Evolutionary conservation across 1,140 invertebrate species (phyloP).

Genomic region (Calephelis nemesis): DNA sequence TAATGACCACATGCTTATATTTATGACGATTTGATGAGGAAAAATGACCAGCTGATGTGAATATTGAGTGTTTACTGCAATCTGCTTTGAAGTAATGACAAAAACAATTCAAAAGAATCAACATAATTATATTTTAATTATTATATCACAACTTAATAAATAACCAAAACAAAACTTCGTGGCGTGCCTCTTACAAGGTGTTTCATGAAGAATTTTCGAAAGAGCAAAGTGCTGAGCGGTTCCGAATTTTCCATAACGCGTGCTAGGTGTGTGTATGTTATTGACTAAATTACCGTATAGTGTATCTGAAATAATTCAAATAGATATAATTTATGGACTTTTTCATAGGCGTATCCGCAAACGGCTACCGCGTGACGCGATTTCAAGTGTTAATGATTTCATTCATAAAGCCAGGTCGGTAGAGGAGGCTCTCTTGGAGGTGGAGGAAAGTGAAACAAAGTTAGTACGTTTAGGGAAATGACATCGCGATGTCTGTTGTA

Average conservation of each 20-base stretch:
- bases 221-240: not conserved
- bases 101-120: not conserved
- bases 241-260: not conserved
- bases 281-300: not conserved
- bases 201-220: too few relatives aligned
- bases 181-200: too few relatives aligned
- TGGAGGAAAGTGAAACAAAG: not conserved
- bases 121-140: slow-evolving; percentile 1
- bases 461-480: not conserved
- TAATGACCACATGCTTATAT: too few relatives aligned
- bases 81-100: not conserved
- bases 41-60: not conserved
- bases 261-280: not conserved
- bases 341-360: not conserved
- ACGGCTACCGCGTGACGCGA: not conserved
- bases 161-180: not conserved
- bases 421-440: not conserved
- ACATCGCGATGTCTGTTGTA: slow-evolving; percentile 2
- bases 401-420: not conserved
- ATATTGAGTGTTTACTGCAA: not conserved
- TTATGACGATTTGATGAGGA: not conserved
- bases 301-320: not conserved
- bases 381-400: not conserved
- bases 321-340: not conserved
- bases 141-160: not conserved